Conservation (phyloP, 2,797 vertebrate species). For the Buceros bicornis region DNA sequence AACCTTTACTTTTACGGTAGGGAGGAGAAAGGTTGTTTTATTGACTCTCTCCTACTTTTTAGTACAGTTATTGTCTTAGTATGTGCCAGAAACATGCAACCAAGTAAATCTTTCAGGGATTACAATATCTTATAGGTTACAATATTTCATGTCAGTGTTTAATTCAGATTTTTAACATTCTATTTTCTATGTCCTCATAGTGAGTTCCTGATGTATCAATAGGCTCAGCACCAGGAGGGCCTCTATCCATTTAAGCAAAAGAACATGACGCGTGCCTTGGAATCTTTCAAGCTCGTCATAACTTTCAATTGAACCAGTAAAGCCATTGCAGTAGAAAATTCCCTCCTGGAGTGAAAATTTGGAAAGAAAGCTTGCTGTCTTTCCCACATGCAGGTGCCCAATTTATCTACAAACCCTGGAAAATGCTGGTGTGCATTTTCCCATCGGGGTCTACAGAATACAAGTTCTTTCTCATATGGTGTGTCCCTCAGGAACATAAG, state of each 20-base stretch:
- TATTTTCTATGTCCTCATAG: not conserved
- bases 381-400: not conserved
- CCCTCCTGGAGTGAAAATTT: not conserved
- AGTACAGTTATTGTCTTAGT: too few species aligned
- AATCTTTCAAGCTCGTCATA: not conserved
- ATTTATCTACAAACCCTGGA: not conserved
- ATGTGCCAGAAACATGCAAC: not conserved
- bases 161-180: not conserved
- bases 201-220: not conserved
- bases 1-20: not conserved
- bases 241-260: not conserved
- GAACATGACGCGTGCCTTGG: rapidly evolving
- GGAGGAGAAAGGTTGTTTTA: not conserved
- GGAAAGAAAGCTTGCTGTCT: not conserved
- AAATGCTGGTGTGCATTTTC: not conserved
- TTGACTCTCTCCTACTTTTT: not conserved
- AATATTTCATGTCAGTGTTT: not conserved
- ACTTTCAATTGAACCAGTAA: not conserved
- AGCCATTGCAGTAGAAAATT: not conserved
- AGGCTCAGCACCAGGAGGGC: not conserved
- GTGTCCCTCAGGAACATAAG: not conserved
- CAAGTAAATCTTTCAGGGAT: not conserved
- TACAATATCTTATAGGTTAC: not conserved
- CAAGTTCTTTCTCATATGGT: not conserved
- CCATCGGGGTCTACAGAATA: not conserved